Evolutionary conservation across 1,140 invertebrate species (phyloP), one percentile per base, ranked within the genome.

Genomic region (Dendrolimus punctatus): DNA sequence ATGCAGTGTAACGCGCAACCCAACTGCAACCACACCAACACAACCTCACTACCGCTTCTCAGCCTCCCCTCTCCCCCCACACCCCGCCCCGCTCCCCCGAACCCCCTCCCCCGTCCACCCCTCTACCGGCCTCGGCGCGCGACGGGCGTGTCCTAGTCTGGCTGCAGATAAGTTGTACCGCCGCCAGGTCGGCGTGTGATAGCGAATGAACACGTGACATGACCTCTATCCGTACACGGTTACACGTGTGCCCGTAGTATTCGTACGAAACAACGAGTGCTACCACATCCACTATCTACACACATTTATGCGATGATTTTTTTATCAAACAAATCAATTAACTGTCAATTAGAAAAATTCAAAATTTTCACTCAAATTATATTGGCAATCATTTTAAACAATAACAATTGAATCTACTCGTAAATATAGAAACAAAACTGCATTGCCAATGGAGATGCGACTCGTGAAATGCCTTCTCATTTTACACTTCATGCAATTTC

Each of bases 1-100:
- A 83, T 83, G 82, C 82, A 85, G 82, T 82, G 82, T 83, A 82
- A 85, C 80, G 82, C 82, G 82, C 79, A 85, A 85, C 77, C 82
- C 82, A 79, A 85, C 82, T 85, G 82, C 82, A 85, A 85, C 82
- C 82, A 85, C 79, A 79, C 76, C 76, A 80, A 76, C 71, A 80
- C 77, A 80, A 82, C 76, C 80, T 81, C 74, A 80, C 79, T 80
- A 76, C 73, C 56, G 69, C 68, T 66, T 66, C 63, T 53, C 60
- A 55, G 47, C 52, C 57, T 43, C 50, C 41, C 23, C 40, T 23
- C n/a, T n/a, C 49, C 39, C 49, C 6, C 36, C 47, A 9, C 39
- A 5, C 48, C 4, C 23, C 23, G 10, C 54, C 40, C 39, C 43
- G 41, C 55, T 40, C 51, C 41, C 37, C 53, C 44, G 39, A 8